phyloP scores from a whole-genome alignment of 23 tunicate genomes.

The Styela clava region DNA sequence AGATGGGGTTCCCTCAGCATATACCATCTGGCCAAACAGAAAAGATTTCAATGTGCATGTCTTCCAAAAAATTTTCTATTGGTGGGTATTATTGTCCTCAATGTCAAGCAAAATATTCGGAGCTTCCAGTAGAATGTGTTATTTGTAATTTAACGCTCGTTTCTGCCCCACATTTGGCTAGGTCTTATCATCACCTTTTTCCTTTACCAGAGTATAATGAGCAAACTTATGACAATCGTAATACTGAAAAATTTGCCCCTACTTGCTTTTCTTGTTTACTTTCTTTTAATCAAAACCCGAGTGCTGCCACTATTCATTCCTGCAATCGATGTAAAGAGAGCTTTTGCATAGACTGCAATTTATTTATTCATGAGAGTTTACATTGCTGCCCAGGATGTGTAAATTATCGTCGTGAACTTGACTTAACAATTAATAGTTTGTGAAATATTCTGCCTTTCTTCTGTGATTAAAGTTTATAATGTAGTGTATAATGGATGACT shows the following conservation, averaged over 20 bases:
- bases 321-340: slow-evolving; percentile 47
- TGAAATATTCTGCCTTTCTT: no score
- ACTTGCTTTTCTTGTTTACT: slow-evolving; percentile 60
- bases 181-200: slow-evolving; percentile 95
- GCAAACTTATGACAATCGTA: background rate
- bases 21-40: slow-evolving; percentile 37
- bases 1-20: slow-evolving; percentile 96
- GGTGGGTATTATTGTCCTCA: slow-evolving; percentile 96
- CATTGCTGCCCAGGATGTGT: slow-evolving; percentile 97
- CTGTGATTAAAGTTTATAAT: no score
- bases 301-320: slow-evolving; percentile 33
- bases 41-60: slow-evolving; percentile 71
- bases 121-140: slow-evolving; percentile 86
- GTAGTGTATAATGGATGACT: no score
- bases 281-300: background rate
- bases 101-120: slow-evolving; percentile 78
- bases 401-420: slow-evolving; percentile 61
- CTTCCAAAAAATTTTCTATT: slow-evolving; percentile 52
- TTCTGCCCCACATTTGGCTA: slow-evolving; percentile 97
- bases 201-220: slow-evolving; percentile 72
- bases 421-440: no score
- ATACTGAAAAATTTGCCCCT: background rate
- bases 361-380: slow-evolving; percentile 77
- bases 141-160: slow-evolving; percentile 78
- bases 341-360: slow-evolving; percentile 83